Percentiles rank a stretch among this genome's conserved stretches.
Conservation (phyloP, 2,888 invertebrate genomes). For the Nezara viridula region DNA sequence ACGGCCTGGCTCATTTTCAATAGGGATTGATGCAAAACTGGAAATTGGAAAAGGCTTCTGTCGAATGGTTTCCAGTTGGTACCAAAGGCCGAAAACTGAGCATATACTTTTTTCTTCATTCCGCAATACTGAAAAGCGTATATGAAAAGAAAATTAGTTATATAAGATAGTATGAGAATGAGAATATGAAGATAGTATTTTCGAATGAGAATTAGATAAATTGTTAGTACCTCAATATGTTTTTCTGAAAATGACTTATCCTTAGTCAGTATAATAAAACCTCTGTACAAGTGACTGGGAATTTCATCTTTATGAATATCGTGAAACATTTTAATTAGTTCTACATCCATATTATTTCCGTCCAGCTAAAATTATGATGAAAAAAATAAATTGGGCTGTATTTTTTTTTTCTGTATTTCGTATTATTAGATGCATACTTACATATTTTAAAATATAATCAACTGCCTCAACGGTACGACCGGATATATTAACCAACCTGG, state of each 20-base stretch:
- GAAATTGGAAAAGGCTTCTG: constrained; percentile 59
- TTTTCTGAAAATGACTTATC: constrained; percentile 58
- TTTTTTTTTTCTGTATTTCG: neutral
- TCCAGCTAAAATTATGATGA: constrained; percentile 68
- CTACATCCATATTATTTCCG: constrained; percentile 75
- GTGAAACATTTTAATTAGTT: constrained; percentile 75
- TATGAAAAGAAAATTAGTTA: constrained; percentile 68
- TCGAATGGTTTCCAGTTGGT: constrained; percentile 79
- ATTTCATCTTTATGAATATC: constrained; percentile 70
- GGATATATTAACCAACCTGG: constrained; percentile 81
- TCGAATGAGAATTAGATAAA: neutral
- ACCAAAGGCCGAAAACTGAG: constrained; percentile 93
- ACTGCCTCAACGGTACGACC: constrained; percentile 87
- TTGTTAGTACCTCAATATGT: constrained; percentile 64
- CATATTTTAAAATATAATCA: constrained; percentile 75
- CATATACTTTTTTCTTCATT: constrained; percentile 82
- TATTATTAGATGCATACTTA: constrained; percentile 68
- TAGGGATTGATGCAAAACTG: constrained; percentile 57
- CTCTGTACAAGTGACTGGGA: constrained; percentile 80
- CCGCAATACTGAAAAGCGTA: constrained; percentile 73
- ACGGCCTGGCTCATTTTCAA: constrained; percentile 57
- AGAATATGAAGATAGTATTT: too few species aligned
- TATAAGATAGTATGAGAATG: neutral
- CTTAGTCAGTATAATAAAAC: constrained; percentile 75
- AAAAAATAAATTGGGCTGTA: neutral